Base-by-base conservation (phyloP, 2,113 vertebrate species). In the Hippocampus abdominalis region DNA sequence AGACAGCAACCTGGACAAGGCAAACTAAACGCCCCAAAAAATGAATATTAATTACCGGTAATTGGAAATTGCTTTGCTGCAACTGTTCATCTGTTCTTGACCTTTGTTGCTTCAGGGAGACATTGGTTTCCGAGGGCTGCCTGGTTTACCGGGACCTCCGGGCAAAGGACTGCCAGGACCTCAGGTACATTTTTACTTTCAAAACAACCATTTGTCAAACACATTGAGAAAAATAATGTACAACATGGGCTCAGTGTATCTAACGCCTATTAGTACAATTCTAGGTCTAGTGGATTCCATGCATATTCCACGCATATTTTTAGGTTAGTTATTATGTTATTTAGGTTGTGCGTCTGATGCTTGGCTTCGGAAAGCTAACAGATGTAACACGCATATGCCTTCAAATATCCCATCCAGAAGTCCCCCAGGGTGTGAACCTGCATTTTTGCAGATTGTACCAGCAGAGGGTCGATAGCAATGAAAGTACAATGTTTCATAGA, bases 111-210 rank as follows among this genome's bases (percentile, higher is more conserved):
- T 88, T 27, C 77, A 96, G 94, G 94, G 95, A 32, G 95, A 95
- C 77, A 72, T 93, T 20, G 95, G 95, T 39, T 93, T 90, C 54
- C 89, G 94, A 82, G 95, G 95, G 72, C 78, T 90, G 74, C 21
- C 82, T 36, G 95, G 95, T 72, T 86, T 75, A 49, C 83, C 91
- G 0, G 95, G 95, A 76, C 90, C 93, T 54, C 88, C 93, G 75
- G 95, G 95, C 53, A 93, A 94, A 90, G 95, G 95, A 21, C 71
- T 94, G 15, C 93, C 92, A 89, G 95, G 95, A 90, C 90, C 90
- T 64, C 91, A 81, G 86, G 95, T 96, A 54, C 1, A 10, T 61
- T 61, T 66, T 69, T 36, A 29, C 2, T 16, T 49, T 65, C 11
- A 5, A 42, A 44, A 7, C 36, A 21, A 62, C 8, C 32, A 23